Conservation (phyloP, 64 coral and sea anemone genomes). For the Dendronephthya gigantea region DNA sequence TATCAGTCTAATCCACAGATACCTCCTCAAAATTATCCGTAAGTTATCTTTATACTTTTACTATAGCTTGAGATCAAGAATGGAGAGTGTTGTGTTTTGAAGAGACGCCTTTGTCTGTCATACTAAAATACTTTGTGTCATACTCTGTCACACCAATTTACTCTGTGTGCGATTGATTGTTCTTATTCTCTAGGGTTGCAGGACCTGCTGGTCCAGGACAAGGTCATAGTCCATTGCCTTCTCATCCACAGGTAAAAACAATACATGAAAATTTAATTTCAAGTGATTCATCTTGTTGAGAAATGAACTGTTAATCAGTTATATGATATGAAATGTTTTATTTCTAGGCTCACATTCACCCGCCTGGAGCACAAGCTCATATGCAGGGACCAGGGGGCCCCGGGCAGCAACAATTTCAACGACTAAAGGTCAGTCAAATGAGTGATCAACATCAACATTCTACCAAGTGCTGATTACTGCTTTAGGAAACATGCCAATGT, state of each 20-base stretch:
- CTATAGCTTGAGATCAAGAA: slow-evolving; percentile 12
- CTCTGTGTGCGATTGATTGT: neutral
- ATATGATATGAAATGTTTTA: neutral
- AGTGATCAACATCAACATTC: neutral
- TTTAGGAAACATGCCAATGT: neutral
- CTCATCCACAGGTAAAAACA: slow-evolving; percentile 60
- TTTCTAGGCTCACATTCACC: slow-evolving; percentile 44
- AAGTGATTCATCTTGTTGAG: too few relatives aligned
- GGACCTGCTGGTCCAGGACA: slow-evolving; percentile 63
- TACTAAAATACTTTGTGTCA: neutral
- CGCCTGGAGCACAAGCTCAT: slow-evolving; percentile 61
- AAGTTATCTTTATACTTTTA: slow-evolving; percentile 35
- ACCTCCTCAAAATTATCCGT: slow-evolving; percentile 33
- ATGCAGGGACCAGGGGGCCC: slow-evolving; percentile 45
- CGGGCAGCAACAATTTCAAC: slow-evolving; percentile 78
- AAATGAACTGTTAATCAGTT: neutral
- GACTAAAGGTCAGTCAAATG: slow-evolving; percentile 47
- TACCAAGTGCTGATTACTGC: too few relatives aligned
- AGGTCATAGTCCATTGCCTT: slow-evolving; percentile 53
- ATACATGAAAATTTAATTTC: neutral
- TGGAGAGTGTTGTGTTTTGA: too few relatives aligned
- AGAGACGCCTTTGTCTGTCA: too few relatives aligned
- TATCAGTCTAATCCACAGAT: slow-evolving; percentile 36
- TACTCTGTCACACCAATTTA: too few relatives aligned
- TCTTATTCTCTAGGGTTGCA: slow-evolving; percentile 46